Evolutionary conservation across 2,797 vertebrate genomes (phyloP).

Genomic region (Lacerta agilis): DNA sequence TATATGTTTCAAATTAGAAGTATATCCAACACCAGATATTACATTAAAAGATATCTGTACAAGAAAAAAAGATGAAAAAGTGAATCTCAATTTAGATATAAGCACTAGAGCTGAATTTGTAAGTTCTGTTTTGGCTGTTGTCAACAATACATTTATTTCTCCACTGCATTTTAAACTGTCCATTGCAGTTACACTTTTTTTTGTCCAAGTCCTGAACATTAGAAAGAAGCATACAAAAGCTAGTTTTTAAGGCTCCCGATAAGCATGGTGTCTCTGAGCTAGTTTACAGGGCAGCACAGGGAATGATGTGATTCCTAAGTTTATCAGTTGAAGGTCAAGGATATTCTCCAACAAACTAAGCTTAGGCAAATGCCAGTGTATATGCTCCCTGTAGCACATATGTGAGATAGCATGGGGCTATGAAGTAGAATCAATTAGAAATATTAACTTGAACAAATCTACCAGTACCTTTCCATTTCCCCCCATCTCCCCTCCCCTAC

Average conservation of each 20-base stretch:
- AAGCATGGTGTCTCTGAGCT: not conserved
- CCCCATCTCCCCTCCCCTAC: too few species aligned
- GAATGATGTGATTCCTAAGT: not conserved
- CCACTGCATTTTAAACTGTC: not conserved
- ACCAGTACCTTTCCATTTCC: too few species aligned
- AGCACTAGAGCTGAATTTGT: not conserved
- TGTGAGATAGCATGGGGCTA: too few species aligned
- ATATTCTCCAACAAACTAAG: not conserved
- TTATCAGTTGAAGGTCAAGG: not conserved
- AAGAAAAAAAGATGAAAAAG: not conserved
- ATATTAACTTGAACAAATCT: too few species aligned
- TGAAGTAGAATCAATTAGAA: too few species aligned
- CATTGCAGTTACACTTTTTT: too few species aligned
- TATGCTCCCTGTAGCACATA: too few species aligned
- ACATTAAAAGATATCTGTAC: conserved; percentile 21
- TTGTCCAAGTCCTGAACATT: not conserved
- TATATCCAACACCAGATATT: conserved; percentile 23
- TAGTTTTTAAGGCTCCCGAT: not conserved
- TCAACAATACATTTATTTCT: not conserved
- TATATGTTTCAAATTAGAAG: conserved; percentile 54
- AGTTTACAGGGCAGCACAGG: not conserved
- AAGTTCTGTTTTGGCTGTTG: not conserved
- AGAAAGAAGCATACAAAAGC: not conserved
- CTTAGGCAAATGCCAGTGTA: not conserved
- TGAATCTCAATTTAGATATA: conserved; percentile 13